Evolutionary conservation across 1,140 invertebrate species (phyloP).

Genomic region (Lamellibrachia luymesi): DNA sequence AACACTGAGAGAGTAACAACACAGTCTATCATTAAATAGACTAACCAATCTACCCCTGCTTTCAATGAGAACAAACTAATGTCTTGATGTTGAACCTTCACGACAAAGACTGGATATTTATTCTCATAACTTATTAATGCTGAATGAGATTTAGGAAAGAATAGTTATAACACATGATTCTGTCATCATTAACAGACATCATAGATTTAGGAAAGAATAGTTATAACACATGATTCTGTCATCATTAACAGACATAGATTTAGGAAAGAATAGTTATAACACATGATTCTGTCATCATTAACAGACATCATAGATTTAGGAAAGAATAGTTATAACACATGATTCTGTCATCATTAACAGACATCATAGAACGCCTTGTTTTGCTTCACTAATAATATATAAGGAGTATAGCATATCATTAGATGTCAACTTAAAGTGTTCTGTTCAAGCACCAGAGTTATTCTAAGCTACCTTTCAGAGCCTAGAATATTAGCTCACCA

Average conservation of each 20-base stretch:
- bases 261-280: too few species aligned
- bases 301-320: too few species aligned
- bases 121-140: not conserved
- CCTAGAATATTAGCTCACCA: too few species aligned
- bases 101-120: not conserved
- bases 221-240: not conserved
- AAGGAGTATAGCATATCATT: not conserved
- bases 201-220: not conserved
- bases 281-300: too few species aligned
- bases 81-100: not conserved
- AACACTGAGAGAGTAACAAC: not conserved
- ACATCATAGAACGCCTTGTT: not conserved
- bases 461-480: not conserved
- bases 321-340: too few species aligned
- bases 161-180: not conserved
- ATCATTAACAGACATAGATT: not conserved
- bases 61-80: not conserved
- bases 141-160: not conserved
- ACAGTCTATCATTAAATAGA: not conserved
- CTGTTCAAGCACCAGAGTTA: not conserved
- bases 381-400: not conserved
- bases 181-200: not conserved
- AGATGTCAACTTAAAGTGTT: not conserved
- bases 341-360: not conserved
- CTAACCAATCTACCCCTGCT: not conserved